phyloP scores from a whole-genome alignment of 2,797 vertebrate genomes.

The Cynopterus sphinx region DNA sequence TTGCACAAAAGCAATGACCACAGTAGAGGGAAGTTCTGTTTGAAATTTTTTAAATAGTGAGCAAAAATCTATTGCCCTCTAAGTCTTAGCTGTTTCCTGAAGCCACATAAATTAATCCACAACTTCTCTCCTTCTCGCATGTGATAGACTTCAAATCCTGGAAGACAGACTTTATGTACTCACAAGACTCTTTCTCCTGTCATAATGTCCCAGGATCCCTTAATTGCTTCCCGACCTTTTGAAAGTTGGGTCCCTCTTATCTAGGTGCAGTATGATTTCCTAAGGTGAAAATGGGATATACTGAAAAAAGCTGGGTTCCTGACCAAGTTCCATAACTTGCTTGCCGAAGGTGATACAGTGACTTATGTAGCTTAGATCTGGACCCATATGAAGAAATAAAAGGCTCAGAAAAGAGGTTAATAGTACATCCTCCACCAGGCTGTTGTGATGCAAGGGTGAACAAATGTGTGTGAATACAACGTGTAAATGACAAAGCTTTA shows the following conservation, averaged over 20 bases:
- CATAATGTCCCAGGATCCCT: not conserved
- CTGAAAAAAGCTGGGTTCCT: not conserved
- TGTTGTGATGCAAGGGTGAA: not conserved
- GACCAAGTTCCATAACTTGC: not conserved
- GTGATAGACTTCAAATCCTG: not conserved
- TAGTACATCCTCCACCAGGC: not conserved
- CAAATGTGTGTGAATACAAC: not conserved
- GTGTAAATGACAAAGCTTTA: not conserved
- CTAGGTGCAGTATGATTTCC: not conserved
- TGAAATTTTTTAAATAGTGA: constrained; percentile 20
- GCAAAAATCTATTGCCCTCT: constrained; percentile 5
- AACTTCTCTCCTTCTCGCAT: not conserved
- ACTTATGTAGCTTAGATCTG: not conserved
- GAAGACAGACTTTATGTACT: not conserved
- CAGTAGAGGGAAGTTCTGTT: not conserved
- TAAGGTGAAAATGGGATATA: not conserved
- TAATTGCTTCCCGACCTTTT: not conserved
- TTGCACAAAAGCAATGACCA: not conserved
- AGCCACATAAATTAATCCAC: not conserved
- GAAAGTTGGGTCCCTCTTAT: not conserved
- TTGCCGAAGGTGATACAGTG: not conserved
- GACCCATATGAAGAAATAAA: not conserved
- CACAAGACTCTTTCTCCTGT: not conserved
- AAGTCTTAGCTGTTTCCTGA: not conserved
- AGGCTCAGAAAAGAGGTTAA: not conserved